Conservation (phyloP, 1,140 invertebrate genomes). For the Danaus melanippus region DNA sequence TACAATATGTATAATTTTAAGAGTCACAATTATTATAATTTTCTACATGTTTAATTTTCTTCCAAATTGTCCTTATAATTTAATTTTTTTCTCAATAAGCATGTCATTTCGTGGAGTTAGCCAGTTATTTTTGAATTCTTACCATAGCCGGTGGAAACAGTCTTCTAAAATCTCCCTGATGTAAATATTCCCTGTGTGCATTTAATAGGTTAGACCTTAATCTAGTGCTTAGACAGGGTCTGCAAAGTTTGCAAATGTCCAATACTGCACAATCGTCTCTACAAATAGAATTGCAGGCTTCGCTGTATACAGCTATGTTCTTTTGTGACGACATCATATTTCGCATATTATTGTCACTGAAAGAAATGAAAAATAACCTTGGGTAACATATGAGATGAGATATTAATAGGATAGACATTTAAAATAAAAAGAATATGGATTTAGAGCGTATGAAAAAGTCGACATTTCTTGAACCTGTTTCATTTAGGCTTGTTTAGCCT, state of each 20-base stretch:
- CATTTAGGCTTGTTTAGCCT: no score
- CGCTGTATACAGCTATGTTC: slow-evolving; percentile 84
- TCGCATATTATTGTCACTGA: slow-evolving; percentile 48
- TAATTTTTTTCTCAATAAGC: no score
- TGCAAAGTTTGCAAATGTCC: slow-evolving; percentile 84
- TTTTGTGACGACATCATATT: slow-evolving; percentile 84
- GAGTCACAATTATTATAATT: no score
- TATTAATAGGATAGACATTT: no score
- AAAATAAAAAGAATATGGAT: no score
- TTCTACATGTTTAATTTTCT: no score
- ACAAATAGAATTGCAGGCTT: slow-evolving; percentile 78
- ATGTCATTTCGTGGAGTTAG: no score
- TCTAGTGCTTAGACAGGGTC: slow-evolving; percentile 80
- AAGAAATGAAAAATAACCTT: slow-evolving; percentile 7
- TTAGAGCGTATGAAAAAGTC: no score
- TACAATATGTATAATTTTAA: no score
- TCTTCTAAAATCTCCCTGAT: slow-evolving; percentile 83
- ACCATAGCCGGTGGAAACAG: slow-evolving; percentile 86
- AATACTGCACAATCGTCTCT: slow-evolving; percentile 73
- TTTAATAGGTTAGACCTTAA: slow-evolving; percentile 74
- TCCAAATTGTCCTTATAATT: no score
- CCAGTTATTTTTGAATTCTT: slow-evolving; percentile 30
- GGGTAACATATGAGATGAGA: no score
- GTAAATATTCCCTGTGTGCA: slow-evolving; percentile 85
- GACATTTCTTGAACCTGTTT: no score